Percentiles rank a stretch among this genome's conserved stretches.
These are phyloP conservation scores for Regulus satrapa DNA, from an alignment of 2,113 vertebrate genomes.

Conservation along the genomic window DNA sequence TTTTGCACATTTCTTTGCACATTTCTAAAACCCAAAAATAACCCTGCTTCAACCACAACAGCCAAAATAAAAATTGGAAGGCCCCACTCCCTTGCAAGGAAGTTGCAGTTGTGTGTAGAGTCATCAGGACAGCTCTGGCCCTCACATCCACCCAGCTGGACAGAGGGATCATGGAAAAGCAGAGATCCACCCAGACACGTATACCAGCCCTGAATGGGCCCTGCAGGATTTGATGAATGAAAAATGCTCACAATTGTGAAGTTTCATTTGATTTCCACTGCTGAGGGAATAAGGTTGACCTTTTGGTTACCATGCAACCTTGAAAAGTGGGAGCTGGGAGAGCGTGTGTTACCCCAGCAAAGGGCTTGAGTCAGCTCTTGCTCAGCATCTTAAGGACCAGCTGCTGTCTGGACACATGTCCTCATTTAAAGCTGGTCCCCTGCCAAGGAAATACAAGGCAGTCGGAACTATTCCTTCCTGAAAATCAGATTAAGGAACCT, in stretches of 20 bases:
- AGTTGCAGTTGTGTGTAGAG: neutral
- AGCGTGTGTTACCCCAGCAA: neutral
- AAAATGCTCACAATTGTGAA: neutral
- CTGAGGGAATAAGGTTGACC: conserved; percentile 41
- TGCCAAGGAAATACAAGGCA: conserved; percentile 28
- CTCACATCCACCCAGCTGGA: conserved; percentile 8
- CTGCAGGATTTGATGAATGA: conserved; percentile 57
- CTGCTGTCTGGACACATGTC: conserved; percentile 28
- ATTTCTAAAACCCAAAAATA: no score
- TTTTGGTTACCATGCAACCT: conserved; percentile 55
- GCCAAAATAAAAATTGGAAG: neutral
- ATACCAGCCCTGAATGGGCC: neutral
- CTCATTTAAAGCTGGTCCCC: neutral
- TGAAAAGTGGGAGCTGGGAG: conserved; percentile 48
- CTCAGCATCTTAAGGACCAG: conserved; percentile 38
- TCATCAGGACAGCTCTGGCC: neutral
- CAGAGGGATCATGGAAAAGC: conserved; percentile 18
- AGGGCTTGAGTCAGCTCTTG: conserved; percentile 50
- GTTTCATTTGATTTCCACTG: conserved; percentile 40
- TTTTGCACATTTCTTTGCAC: neutral
- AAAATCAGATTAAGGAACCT: conserved; percentile 32
- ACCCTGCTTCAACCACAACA: neutral
- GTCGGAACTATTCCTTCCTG: conserved; percentile 16
- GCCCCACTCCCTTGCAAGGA: neutral
- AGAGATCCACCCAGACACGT: neutral